Conservation (phyloP, 2,888 invertebrate genomes). For the Apotomis turbidana region DNA sequence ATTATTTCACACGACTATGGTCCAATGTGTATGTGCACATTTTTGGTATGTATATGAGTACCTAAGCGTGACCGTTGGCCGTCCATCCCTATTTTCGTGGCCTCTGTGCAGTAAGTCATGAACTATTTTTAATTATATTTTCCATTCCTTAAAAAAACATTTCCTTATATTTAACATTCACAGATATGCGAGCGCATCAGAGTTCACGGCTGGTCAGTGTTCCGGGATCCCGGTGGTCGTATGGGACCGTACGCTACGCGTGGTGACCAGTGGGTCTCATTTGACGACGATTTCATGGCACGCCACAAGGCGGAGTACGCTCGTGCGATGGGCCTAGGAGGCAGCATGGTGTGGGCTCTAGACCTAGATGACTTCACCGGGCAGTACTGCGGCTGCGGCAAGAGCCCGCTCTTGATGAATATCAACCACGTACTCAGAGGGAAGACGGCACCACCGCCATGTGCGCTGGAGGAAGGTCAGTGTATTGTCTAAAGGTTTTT, state of each 20-base stretch:
- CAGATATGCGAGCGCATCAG: slow-evolving; percentile 92
- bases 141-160: too few species aligned
- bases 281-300: slow-evolving; percentile 94
- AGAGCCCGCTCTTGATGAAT: slow-evolving; percentile 90
- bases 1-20: too few species aligned
- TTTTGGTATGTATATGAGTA: too few species aligned
- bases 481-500: slow-evolving; percentile 31
- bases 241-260: slow-evolving; percentile 95
- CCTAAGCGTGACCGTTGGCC: too few species aligned
- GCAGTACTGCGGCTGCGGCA: slow-evolving; percentile 89
- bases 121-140: too few species aligned
- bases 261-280: slow-evolving; percentile 96
- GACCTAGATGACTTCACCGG: slow-evolving; percentile 95
- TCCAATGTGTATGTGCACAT: too few species aligned
- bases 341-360: slow-evolving; percentile 95
- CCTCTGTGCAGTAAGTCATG: too few species aligned
- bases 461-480: slow-evolving; percentile 73
- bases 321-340: slow-evolving; percentile 90
- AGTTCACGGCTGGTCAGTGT: slow-evolving; percentile 89
- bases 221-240: slow-evolving; percentile 89
- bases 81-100: too few species aligned
- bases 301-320: slow-evolving; percentile 93
- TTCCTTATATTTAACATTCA: slow-evolving; percentile 38
- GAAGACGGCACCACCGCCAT: slow-evolving; percentile 85
- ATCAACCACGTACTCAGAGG: slow-evolving; percentile 91